Evolutionary conservation across 2,888 invertebrate genomes (phyloP).

Genomic region (Plutella xylostella): DNA sequence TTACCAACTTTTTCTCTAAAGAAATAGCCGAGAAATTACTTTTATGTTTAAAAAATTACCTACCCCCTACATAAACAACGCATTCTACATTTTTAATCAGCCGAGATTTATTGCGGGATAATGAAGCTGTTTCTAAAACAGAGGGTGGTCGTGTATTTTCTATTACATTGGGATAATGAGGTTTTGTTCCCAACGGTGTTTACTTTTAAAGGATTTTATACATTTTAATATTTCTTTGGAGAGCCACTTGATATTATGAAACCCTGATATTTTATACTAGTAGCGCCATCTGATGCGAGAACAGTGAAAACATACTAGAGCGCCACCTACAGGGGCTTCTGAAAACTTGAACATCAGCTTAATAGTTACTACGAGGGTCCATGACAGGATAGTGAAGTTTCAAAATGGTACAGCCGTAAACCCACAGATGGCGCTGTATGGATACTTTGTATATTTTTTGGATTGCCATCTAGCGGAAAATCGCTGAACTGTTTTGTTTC

Average conservation of each 20-base stretch:
- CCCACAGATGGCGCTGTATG: too few species aligned
- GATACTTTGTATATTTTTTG: too few species aligned
- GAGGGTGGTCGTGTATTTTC: conserved; percentile 1
- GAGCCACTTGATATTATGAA: neutral
- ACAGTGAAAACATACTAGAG: too few species aligned
- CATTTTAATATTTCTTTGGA: neutral
- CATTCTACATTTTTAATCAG: conserved; percentile 50
- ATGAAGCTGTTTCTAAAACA: conserved; percentile 27
- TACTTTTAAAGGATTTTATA: neutral
- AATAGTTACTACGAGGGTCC: too few species aligned
- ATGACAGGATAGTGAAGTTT: too few species aligned
- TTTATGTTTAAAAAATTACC: conserved; percentile 25
- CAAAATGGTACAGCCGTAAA: too few species aligned
- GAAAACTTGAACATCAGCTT: too few species aligned
- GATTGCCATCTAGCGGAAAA: too few species aligned
- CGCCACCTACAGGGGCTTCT: too few species aligned
- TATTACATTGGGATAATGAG: conserved; percentile 24
- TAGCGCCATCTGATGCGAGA: neutral
- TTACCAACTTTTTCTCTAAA: too few species aligned
- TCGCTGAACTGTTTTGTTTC: too few species aligned
- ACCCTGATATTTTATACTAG: neutral
- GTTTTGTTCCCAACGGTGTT: conserved; percentile 26
- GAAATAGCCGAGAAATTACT: conserved; percentile 23
- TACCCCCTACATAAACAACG: conserved; percentile 10
- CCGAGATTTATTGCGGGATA: conserved; percentile 41